Evolutionary conservation across 2,888 invertebrate species (phyloP), one percentile per base, ranked within the genome.

Genomic region (Capitulum mitella): DNA sequence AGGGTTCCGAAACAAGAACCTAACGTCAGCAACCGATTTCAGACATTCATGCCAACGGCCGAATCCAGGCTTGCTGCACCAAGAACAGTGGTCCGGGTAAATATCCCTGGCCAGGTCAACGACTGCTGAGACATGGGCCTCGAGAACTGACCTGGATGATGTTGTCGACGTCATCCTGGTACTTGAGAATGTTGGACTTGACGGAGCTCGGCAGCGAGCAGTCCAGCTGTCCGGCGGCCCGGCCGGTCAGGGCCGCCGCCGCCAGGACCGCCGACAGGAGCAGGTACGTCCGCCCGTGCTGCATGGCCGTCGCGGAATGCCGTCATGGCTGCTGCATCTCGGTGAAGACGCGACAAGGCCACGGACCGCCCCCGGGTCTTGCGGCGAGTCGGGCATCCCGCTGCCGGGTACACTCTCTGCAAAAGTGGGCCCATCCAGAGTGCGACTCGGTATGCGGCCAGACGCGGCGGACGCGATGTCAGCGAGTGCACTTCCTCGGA

Each of bases 71-170:
- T 6, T 22, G 6, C 22, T 54, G 54, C 6, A 14, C 6, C 54
- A 1, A 1, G 22, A 19, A 54, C 10, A 5, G 6, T 8, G 2
- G 16, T 48, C 19, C 48, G 14, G 3, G 14, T 48, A 48, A 19
- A 48, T 12, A 14, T 46, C 6, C 46, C 6, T 46, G 14, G 10
- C 6, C 14, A 19, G 2, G 5, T 48, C 19, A 48, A 3, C 14
- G 48, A 48, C 14, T 58, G 58, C 16, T 84, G 16, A 86, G 82
- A n/a, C n/a, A n/a, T n/a, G n/a, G n/a, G n/a, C n/a, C n/a, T n/a
- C n/a, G n/a, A n/a, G n/a, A n/a, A 43, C 89, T 87, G 81, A 87
- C 87, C 80, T 87, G 83, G 54, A 90, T 84, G 82, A 91, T 91
- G 81, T 84, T 83, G 79, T 89, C 84, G 37, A 87, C 88, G 22